These are phyloP conservation scores for Onthophagus sagittarius DNA, from an alignment of 2,888 invertebrate species.

Conservation along the genomic window DNA sequence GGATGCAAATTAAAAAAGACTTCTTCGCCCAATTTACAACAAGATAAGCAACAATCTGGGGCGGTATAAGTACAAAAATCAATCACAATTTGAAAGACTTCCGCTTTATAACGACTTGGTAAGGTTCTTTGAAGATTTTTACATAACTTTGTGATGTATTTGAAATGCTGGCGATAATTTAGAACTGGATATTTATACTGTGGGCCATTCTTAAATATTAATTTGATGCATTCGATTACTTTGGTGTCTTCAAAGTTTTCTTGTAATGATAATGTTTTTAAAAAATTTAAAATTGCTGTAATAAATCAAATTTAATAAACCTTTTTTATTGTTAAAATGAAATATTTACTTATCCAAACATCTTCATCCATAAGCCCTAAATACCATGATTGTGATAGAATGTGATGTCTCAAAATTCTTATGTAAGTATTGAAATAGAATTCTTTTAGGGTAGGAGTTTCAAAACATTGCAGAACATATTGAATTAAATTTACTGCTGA, in stretches of 20 bases:
- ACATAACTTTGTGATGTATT: slow-evolving; percentile 37
- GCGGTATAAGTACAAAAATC: slow-evolving; percentile 21
- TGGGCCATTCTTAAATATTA: slow-evolving; percentile 39
- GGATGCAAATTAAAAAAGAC: slow-evolving; percentile 33
- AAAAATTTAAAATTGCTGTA: slow-evolving; percentile 24
- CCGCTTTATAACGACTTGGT: slow-evolving; percentile 30
- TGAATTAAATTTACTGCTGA: slow-evolving; percentile 46
- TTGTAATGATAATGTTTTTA: slow-evolving; percentile 20
- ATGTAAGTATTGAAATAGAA: slow-evolving; percentile 54
- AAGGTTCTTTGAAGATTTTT: slow-evolving; percentile 29
- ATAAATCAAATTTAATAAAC: not conserved
- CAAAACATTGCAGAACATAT: slow-evolving; percentile 47
- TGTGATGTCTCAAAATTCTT: slow-evolving; percentile 53
- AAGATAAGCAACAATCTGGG: slow-evolving; percentile 41
- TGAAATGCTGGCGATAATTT: slow-evolving; percentile 37
- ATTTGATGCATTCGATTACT: slow-evolving; percentile 35
- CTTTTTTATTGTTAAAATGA: not conserved
- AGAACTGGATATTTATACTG: slow-evolving; percentile 34
- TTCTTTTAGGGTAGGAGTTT: slow-evolving; percentile 39
- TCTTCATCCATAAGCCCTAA: slow-evolving; percentile 51
- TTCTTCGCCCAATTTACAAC: slow-evolving; percentile 45
- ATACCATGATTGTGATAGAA: slow-evolving; percentile 54
- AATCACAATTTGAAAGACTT: slow-evolving; percentile 26
- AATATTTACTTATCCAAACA: slow-evolving; percentile 56
- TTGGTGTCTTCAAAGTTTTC: slow-evolving; percentile 21